phyloP scores from a whole-genome alignment of 2,113 vertebrate genomes.

The Aviceda subcristata region DNA sequence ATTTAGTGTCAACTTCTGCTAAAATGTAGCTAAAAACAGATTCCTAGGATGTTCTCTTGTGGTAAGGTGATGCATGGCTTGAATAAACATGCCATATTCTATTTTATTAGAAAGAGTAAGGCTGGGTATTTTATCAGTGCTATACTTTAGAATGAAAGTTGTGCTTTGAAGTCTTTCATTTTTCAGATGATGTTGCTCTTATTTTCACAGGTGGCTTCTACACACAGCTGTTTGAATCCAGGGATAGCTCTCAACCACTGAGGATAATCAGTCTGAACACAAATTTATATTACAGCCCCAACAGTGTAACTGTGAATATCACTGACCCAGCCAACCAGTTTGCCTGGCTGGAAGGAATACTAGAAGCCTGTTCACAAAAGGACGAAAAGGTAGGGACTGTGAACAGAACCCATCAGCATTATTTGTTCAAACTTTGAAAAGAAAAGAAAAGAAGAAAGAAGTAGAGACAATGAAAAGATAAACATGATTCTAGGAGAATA shows the following conservation, averaged over 20 bases:
- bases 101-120: background rate
- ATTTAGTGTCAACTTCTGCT: background rate
- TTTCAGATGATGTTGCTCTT: constrained; percentile 5
- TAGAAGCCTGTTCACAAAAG: constrained; percentile 74
- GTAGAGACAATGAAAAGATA: background rate
- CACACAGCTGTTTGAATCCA: constrained; percentile 80
- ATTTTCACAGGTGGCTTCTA: constrained; percentile 90
- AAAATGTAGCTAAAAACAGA: background rate
- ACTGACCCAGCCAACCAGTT: constrained; percentile 87
- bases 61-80: background rate
- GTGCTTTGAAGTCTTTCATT: background rate
- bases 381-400: constrained; percentile 77
- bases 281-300: constrained; percentile 90
- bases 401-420: background rate
- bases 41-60: background rate
- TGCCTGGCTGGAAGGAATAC: constrained; percentile 77
- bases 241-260: constrained; percentile 53
- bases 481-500: background rate
- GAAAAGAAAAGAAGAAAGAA: background rate
- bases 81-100: background rate
- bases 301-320: constrained; percentile 79
- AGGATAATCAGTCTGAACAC: constrained; percentile 93
- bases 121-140: background rate
- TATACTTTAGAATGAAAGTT: background rate
- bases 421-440: background rate